phyloP scores from a whole-genome alignment of 64 coral and sea anemone species.

The Astreopora myriophthalma region DNA sequence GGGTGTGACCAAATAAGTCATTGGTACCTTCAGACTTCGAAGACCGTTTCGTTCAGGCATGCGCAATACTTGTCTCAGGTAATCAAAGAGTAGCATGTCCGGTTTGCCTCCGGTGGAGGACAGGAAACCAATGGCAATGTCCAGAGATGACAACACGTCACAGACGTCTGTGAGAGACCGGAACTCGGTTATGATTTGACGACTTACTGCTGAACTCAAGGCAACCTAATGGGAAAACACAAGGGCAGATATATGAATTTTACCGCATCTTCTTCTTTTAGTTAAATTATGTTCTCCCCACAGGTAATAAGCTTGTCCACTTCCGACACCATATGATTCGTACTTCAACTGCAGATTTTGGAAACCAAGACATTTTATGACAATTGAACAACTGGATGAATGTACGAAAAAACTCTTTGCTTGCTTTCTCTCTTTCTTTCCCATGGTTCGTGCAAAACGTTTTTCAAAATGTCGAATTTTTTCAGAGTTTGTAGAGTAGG shows the following conservation, averaged over 20 bases:
- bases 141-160: constrained; percentile 70
- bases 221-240: constrained; percentile 25
- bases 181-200: constrained; percentile 55
- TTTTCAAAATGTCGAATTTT: no score
- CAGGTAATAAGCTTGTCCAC: no score
- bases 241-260: not conserved
- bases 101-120: constrained; percentile 60
- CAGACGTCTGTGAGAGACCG: constrained; percentile 53
- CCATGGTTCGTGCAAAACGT: no score
- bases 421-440: no score
- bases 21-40: constrained; percentile 55
- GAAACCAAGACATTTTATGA: no score
- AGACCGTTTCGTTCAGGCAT: constrained; percentile 23
- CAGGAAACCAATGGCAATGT: constrained; percentile 80
- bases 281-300: no score
- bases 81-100: constrained; percentile 36
- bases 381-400: no score
- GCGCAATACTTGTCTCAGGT: constrained; percentile 28
- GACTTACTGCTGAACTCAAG: constrained; percentile 21
- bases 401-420: no score
- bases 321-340: no score
- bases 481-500: no score
- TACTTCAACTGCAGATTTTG: no score
- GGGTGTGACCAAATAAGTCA: not conserved
- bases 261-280: no score